A percentile compares a stretch with the other conserved stretches of the same genome.
Conservation (phyloP, 2,113 vertebrate species). For the Hucho hucho region DNA sequence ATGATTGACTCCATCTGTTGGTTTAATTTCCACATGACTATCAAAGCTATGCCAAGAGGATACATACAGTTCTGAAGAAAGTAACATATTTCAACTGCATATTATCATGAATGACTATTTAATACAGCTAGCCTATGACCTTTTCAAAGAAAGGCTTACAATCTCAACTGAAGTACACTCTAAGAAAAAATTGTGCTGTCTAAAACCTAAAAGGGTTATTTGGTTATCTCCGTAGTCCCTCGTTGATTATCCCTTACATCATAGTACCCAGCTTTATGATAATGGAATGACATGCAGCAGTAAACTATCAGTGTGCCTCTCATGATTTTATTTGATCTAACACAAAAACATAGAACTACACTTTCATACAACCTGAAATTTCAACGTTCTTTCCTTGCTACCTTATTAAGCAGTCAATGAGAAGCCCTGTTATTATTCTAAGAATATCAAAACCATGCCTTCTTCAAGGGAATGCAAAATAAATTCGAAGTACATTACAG, state of each 20-base stretch:
- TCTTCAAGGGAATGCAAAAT: background rate
- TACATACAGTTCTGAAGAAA: background rate
- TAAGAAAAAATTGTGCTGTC: no score
- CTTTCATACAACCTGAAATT: background rate
- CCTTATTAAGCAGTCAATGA: background rate
- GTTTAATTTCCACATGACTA: conserved; percentile 13
- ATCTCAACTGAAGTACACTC: background rate
- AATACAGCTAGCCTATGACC: background rate
- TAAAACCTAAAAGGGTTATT: no score
- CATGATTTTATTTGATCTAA: background rate
- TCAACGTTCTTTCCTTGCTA: background rate
- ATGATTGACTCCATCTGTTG: conserved; percentile 18
- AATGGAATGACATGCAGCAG: background rate
- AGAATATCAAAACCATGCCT: background rate
- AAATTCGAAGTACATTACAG: background rate
- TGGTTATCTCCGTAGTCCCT: background rate
- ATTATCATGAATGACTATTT: background rate
- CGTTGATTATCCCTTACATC: background rate
- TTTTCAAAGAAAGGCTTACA: background rate
- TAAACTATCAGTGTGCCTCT: background rate
- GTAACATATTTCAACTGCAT: background rate
- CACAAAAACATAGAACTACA: background rate
- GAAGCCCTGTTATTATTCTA: background rate
- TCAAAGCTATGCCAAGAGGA: background rate
- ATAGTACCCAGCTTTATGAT: background rate